phyloP scores from a whole-genome alignment of 2,888 invertebrate genomes.

The Himalopsyche tibetana region DNA sequence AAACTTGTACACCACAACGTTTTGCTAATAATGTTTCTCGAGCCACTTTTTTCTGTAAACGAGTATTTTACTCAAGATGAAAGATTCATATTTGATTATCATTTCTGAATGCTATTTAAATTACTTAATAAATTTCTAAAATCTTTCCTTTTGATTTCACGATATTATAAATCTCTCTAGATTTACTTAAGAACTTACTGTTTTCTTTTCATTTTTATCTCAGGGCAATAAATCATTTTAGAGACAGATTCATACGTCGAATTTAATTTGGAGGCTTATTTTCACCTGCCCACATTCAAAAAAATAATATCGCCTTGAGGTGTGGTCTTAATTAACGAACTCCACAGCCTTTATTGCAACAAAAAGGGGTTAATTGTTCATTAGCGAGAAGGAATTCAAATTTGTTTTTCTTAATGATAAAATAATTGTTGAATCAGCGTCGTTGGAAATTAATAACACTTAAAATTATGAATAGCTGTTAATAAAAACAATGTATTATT shows the following conservation, averaged over 20 bases:
- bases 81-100: too few species aligned
- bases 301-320: slow-evolving; percentile 34
- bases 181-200: neutral
- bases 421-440: slow-evolving; percentile 6
- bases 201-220: neutral
- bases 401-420: neutral
- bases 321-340: slow-evolving; percentile 42
- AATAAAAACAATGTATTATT: too few species aligned
- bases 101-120: too few species aligned
- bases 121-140: neutral
- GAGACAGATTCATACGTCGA: slow-evolving; percentile 4
- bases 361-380: slow-evolving; percentile 32
- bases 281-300: slow-evolving; percentile 26
- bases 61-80: too few species aligned
- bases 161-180: neutral
- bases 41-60: too few species aligned
- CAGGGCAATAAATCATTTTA: neutral
- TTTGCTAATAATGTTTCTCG: too few species aligned
- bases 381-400: slow-evolving; percentile 4
- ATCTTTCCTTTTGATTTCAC: neutral
- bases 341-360: neutral
- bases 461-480: too few species aligned
- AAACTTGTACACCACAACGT: too few species aligned
- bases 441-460: neutral
- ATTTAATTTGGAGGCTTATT: slow-evolving; percentile 31